Percentiles rank a stretch among this genome's conserved stretches.
Evolutionary conservation across 2,888 invertebrate genomes (phyloP).

Genomic region (Syritta pipiens): DNA sequence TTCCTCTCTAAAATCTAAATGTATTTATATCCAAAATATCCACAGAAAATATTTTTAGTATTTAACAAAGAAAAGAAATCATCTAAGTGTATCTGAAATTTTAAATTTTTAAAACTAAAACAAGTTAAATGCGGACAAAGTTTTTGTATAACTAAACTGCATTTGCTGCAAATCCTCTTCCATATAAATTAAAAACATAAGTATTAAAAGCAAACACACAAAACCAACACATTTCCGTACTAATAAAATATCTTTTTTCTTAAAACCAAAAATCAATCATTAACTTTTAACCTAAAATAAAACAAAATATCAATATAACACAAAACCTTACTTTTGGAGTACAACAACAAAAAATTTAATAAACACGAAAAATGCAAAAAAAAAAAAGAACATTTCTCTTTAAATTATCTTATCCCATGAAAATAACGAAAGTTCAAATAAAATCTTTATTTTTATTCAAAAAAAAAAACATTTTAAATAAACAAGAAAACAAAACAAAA

Average conservation of each 20-base stretch:
- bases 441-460: conserved; percentile 57
- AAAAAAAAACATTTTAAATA: too few relatives aligned
- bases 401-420: conserved; percentile 65
- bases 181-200: conserved; percentile 46
- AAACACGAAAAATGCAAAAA: neutral
- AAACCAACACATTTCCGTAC: conserved; percentile 57
- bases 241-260: conserved; percentile 58
- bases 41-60: conserved; percentile 65
- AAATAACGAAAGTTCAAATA: conserved; percentile 64
- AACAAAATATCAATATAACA: conserved; percentile 21
- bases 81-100: conserved; percentile 62
- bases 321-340: conserved; percentile 58
- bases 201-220: conserved; percentile 51
- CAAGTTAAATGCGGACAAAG: conserved; percentile 42
- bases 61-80: conserved; percentile 32
- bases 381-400: conserved; percentile 39
- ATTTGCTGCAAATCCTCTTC: conserved; percentile 65
- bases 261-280: conserved; percentile 50
- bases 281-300: conserved; percentile 41
- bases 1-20: conserved; percentile 68
- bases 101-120: conserved; percentile 36
- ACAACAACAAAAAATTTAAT: conserved; percentile 48
- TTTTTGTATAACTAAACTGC: conserved; percentile 43
- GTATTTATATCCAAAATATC: conserved; percentile 66
- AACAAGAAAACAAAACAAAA: conserved; percentile 21